A percentile compares a stretch with the other conserved stretches of the same genome.
Conservation (phyloP, 2,888 invertebrate species). For the Ditula angustiorana region DNA sequence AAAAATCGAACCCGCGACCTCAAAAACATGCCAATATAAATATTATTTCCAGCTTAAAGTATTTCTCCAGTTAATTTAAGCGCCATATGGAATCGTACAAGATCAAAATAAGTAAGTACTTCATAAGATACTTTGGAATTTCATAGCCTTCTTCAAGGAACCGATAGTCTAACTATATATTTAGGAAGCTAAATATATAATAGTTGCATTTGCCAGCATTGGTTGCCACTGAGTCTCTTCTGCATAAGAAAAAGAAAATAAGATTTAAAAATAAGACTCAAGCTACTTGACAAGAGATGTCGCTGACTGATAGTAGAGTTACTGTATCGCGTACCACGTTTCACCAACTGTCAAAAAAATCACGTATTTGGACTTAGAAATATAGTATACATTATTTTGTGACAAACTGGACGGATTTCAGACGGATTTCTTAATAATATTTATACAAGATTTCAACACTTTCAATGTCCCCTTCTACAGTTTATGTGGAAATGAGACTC, state of each 20-base stretch:
- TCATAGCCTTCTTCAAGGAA: conserved; percentile 73
- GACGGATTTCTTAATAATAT: not conserved
- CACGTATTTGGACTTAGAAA: not conserved
- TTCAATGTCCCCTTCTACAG: not conserved
- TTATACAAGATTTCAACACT: not conserved
- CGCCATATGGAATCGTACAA: conserved; percentile 29
- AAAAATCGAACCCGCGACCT: conserved; percentile 27
- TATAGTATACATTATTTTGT: not conserved
- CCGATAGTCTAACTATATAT: conserved; percentile 71
- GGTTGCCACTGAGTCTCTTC: conserved; percentile 11
- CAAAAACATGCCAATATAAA: not conserved
- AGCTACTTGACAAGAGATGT: conserved; percentile 45
- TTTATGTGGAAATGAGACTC: no score
- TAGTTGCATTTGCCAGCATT: conserved; percentile 49
- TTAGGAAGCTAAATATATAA: conserved; percentile 72
- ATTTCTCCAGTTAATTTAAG: not conserved
- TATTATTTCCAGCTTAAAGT: conserved; percentile 1
- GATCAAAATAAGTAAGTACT: conserved; percentile 44
- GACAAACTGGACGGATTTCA: not conserved
- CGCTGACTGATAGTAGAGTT: conserved; percentile 38
- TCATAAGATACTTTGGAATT: conserved; percentile 65
- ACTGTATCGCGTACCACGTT: not conserved
- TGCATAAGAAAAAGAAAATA: not conserved
- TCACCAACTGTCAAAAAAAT: conserved; percentile 8
- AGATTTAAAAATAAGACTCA: conserved; percentile 23